phyloP scores from a whole-genome alignment of 2,797 vertebrate species.

The Sebastes oblongus region DNA sequence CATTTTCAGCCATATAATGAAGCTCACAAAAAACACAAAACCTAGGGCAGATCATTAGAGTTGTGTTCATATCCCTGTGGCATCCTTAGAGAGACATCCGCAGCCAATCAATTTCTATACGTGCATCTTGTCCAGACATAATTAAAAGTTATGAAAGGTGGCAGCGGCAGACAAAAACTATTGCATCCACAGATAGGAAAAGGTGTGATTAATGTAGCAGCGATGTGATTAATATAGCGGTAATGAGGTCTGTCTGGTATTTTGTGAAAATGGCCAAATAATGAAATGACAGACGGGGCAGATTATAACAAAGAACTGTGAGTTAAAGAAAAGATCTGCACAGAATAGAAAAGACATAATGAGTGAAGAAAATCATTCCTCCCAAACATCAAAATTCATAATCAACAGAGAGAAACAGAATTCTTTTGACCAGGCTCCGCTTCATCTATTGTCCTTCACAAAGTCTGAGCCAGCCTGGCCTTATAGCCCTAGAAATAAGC shows the following conservation, averaged over 20 bases:
- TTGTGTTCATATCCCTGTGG: not conserved
- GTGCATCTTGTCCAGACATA: conserved; percentile 21
- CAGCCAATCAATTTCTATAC: conserved; percentile 28
- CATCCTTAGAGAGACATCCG: conserved; percentile 14
- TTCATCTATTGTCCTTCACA: conserved; percentile 39
- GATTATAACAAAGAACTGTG: not conserved
- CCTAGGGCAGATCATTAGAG: conserved; percentile 24
- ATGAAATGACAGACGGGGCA: conserved; percentile 3
- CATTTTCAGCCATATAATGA: conserved; percentile 33
- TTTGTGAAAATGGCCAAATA: conserved; percentile 27
- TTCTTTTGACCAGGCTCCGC: conserved; percentile 26
- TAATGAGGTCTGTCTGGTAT: conserved; percentile 56
- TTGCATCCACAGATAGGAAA: conserved; percentile 14
- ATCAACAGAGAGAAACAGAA: conserved; percentile 14
- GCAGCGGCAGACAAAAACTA: not conserved
- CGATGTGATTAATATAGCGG: conserved; percentile 39
- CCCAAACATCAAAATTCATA: conserved; percentile 4
- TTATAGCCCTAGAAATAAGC: conserved; percentile 44
- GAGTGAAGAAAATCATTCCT: conserved; percentile 7
- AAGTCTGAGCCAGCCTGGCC: conserved; percentile 23
- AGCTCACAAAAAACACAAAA: conserved; percentile 27
- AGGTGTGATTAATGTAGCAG: conserved; percentile 40
- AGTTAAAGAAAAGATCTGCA: conserved; percentile 9
- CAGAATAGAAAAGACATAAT: conserved; percentile 18
- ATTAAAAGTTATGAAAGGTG: conserved; percentile 46